Evolutionary conservation across 2,797 vertebrate species (phyloP).

Genomic region (Bradypus variegatus): DNA sequence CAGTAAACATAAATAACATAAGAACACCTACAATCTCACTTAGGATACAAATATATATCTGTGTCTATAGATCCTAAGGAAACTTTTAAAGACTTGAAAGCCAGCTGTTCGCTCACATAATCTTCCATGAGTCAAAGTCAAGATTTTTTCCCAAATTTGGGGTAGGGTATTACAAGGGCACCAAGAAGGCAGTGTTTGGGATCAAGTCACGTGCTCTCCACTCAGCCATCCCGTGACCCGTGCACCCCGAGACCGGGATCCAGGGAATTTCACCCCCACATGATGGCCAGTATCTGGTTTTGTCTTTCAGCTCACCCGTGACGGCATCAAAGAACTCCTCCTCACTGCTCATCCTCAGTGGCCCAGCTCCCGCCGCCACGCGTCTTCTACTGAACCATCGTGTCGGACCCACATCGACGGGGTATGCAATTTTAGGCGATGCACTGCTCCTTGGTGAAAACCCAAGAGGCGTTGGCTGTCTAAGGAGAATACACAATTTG

Average conservation of each 20-base stretch:
- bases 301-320: conserved; percentile 80
- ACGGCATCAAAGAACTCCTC: conserved; percentile 97
- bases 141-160: neutral
- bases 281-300: fast-evolving
- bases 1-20: neutral
- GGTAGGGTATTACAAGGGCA: neutral
- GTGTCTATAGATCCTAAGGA: neutral
- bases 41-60: neutral
- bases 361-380: conserved; percentile 34
- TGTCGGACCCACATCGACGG: neutral
- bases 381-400: conserved; percentile 64
- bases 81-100: neutral
- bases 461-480: conserved; percentile 48
- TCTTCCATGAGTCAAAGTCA: neutral
- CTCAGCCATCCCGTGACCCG: neutral
- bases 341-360: conserved; percentile 89
- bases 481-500: conserved; percentile 27
- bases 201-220: fast-evolving
- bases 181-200: fast-evolving
- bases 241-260: too few species aligned
- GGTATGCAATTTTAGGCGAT: neutral
- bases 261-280: fast-evolving
- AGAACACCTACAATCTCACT: neutral
- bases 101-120: neutral
- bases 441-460: conserved; percentile 38